Evolutionary conservation across 2,888 invertebrate genomes (phyloP).

Genomic region (Tiliacea aurago): DNA sequence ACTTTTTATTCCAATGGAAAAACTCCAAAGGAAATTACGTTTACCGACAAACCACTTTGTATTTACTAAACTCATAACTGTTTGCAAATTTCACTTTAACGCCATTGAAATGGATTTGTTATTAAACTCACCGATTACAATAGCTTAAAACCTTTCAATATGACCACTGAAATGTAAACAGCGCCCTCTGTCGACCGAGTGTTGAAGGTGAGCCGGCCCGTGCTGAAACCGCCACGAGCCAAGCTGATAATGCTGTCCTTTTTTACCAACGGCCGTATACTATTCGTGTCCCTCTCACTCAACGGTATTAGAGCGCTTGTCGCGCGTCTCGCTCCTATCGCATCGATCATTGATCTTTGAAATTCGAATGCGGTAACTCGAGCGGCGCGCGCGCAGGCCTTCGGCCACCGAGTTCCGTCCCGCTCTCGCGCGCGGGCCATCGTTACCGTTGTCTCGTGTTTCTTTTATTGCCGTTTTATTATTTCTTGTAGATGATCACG

Average conservation of each 20-base stretch:
- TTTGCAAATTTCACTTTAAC: conserved; percentile 62
- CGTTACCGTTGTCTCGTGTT: conserved; percentile 88
- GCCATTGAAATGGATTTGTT: conserved; percentile 67
- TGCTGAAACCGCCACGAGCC: conserved; percentile 86
- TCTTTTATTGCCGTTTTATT: conserved; percentile 91
- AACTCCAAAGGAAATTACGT: conserved; percentile 51
- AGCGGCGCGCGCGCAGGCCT: conserved; percentile 88
- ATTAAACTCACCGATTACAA: conserved; percentile 64
- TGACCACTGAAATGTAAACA: conserved; percentile 70
- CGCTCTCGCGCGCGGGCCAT: conserved; percentile 82
- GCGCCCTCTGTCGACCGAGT: conserved; percentile 79
- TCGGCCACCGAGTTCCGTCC: conserved; percentile 81
- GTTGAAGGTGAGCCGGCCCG: conserved; percentile 68
- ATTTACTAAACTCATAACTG: conserved; percentile 64
- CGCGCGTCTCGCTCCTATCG: conserved; percentile 86
- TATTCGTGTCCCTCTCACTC: conserved; percentile 72
- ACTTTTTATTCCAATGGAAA: conserved; percentile 23
- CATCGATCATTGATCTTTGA: conserved; percentile 90
- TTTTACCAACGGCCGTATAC: conserved; percentile 58
- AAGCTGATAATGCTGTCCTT: conserved; percentile 74
- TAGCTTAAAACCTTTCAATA: conserved; percentile 64
- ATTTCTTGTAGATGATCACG: conserved; percentile 91
- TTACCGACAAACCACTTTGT: conserved; percentile 49
- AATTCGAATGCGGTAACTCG: conserved; percentile 89
- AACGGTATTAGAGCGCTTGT: conserved; percentile 73